Evolutionary conservation across 1,140 invertebrate species (phyloP).

Genomic region (Drosophila dunni): DNA sequence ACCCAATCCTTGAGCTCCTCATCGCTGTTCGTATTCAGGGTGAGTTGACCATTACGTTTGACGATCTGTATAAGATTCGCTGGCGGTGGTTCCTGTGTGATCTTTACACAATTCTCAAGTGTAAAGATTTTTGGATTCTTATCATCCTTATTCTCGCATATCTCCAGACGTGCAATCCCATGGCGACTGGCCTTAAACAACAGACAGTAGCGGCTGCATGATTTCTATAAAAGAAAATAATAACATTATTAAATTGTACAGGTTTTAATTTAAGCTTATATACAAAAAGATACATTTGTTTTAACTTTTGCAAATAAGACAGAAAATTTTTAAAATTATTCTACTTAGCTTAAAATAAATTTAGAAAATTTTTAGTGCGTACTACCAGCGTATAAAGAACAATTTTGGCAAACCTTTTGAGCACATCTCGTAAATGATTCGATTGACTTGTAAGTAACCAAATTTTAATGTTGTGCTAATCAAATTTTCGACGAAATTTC

Average conservation of each 20-base stretch:
- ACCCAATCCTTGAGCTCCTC: slow-evolving; percentile 91
- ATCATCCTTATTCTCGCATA: slow-evolving; percentile 91
- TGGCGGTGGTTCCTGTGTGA: slow-evolving; percentile 88
- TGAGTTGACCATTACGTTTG: slow-evolving; percentile 89
- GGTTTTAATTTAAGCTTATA: too few species aligned
- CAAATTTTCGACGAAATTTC: slow-evolving; percentile 50
- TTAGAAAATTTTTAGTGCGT: too few species aligned
- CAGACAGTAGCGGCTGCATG: slow-evolving; percentile 84
- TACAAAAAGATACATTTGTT: too few species aligned
- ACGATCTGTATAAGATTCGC: slow-evolving; percentile 88
- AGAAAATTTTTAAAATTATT: too few species aligned
- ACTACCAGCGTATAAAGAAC: too few species aligned
- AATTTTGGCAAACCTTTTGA: slow-evolving; percentile 2
- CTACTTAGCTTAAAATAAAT: too few species aligned
- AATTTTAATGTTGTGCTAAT: slow-evolving; percentile 56
- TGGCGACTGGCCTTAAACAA: slow-evolving; percentile 92
- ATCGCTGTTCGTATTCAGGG: slow-evolving; percentile 90
- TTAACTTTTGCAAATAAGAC: too few species aligned
- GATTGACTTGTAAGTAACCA: slow-evolving; percentile 15
- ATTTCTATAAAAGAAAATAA: slow-evolving; percentile 62
- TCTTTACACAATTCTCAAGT: slow-evolving; percentile 94
- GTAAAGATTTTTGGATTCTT: slow-evolving; percentile 91
- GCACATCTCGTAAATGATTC: slow-evolving; percentile 4
- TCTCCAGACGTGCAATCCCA: slow-evolving; percentile 92
- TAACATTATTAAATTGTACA: too few species aligned